These are phyloP conservation scores for Aspidapion aeneum DNA, from an alignment of 2,888 invertebrate species.

Conservation along the genomic window DNA sequence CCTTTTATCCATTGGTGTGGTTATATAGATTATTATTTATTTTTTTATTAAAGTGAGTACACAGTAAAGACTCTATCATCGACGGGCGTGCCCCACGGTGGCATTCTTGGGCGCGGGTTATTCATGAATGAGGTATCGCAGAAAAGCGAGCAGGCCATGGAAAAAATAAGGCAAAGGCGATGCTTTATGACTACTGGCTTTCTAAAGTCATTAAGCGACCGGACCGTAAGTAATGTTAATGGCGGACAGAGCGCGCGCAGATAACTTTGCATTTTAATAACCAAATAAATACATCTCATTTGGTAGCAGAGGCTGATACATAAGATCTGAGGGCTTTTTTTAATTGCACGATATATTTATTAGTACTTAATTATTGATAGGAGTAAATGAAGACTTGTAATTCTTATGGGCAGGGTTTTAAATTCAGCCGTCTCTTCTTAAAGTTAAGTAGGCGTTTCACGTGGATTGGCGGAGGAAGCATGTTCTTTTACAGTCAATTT, in stretches of 20 bases:
- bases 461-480: background rate
- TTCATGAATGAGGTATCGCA: slow-evolving; percentile 3
- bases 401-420: background rate
- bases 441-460: background rate
- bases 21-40: too few relatives aligned
- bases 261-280: slow-evolving; percentile 24
- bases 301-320: background rate
- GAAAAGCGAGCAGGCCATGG: slow-evolving; percentile 14
- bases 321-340: background rate
- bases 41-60: too few relatives aligned
- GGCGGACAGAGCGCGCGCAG: slow-evolving; percentile 15
- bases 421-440: background rate
- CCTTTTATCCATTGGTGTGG: too few relatives aligned
- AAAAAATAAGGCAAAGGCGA: slow-evolving; percentile 25
- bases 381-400: background rate
- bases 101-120: slow-evolving; percentile 5
- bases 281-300: slow-evolving; percentile 25
- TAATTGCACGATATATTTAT: background rate
- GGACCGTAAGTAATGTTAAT: slow-evolving; percentile 27
- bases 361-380: background rate
- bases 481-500: background rate
- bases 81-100: slow-evolving; percentile 1
- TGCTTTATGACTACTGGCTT: slow-evolving; percentile 28
- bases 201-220: slow-evolving; percentile 27
- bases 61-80: background rate